Evolutionary conservation across 2,113 vertebrate genomes (phyloP).

Genomic region (Pituophis catenifer): DNA sequence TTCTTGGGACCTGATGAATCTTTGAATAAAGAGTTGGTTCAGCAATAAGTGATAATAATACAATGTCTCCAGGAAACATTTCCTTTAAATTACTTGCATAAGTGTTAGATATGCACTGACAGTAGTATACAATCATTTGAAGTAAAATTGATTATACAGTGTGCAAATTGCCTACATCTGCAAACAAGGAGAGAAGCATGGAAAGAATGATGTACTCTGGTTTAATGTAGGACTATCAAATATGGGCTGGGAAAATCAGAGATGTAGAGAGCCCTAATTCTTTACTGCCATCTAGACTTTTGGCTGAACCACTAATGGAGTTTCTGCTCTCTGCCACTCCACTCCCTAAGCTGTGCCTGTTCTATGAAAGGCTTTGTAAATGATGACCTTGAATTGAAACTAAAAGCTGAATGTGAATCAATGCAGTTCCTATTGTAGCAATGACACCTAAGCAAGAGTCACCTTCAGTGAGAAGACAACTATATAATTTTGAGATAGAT

Average conservation of each 20-base stretch:
- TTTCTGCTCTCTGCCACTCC: not conserved
- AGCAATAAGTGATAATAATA: not conserved
- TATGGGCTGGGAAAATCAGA: not conserved
- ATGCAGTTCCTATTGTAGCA: not conserved
- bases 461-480: no score
- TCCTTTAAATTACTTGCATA: not conserved
- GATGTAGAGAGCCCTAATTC: not conserved
- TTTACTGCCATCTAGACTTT: not conserved
- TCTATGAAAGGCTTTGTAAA: not conserved
- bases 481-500: no score
- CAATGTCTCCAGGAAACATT: not conserved
- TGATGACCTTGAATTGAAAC: not conserved
- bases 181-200: not conserved
- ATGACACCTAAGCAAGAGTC: not conserved
- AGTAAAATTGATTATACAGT: not conserved
- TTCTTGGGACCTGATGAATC: no score
- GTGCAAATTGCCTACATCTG: not conserved
- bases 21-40: not conserved
- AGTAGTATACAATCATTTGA: not conserved
- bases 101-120: not conserved
- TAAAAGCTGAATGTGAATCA: not conserved
- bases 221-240: not conserved
- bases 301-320: not conserved
- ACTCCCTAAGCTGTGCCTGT: not conserved
- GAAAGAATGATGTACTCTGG: not conserved